phyloP scores from a whole-genome alignment of 30 jellyfish, hydroid and myxozoan species.

The Turritopsis rubra region DNA sequence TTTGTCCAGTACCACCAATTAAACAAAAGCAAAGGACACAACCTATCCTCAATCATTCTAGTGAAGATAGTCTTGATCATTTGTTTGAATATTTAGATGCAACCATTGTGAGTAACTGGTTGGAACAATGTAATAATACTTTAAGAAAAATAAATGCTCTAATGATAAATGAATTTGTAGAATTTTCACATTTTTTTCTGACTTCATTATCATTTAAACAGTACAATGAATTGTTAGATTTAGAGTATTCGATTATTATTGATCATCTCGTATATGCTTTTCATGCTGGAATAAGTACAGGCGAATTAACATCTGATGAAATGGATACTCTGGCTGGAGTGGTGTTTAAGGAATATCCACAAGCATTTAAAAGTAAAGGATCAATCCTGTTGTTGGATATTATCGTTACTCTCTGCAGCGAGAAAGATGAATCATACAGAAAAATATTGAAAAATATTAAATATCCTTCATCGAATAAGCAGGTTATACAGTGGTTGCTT shows the following conservation, averaged over 20 bases:
- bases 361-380: conserved; percentile 43
- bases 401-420: conserved; percentile 43
- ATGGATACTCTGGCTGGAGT: conserved; percentile 26
- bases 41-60: not conserved
- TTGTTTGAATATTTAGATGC: conserved; percentile 59
- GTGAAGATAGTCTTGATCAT: conserved; percentile 29
- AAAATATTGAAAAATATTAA: conserved; percentile 45
- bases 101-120: conserved; percentile 47
- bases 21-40: not conserved
- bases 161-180: conserved; percentile 29
- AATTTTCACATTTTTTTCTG: conserved; percentile 44
- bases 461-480: conserved; percentile 57
- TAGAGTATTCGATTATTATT: conserved; percentile 68
- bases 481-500: conserved; percentile 71
- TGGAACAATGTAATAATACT: conserved; percentile 39
- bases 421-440: conserved; percentile 36
- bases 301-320: conserved; percentile 22
- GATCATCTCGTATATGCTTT: conserved; percentile 72
- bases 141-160: conserved; percentile 25
- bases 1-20: conserved; percentile 12
- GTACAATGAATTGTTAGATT: conserved; percentile 44
- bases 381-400: conserved; percentile 27
- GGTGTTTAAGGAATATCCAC: conserved; percentile 60
- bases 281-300: conserved; percentile 49
- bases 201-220: conserved; percentile 37